A percentile compares a stretch with the other conserved stretches of the same genome.
Evolutionary conservation across 2,797 vertebrate species (phyloP).

Genomic region (Hydrocynus forskahlii): DNA sequence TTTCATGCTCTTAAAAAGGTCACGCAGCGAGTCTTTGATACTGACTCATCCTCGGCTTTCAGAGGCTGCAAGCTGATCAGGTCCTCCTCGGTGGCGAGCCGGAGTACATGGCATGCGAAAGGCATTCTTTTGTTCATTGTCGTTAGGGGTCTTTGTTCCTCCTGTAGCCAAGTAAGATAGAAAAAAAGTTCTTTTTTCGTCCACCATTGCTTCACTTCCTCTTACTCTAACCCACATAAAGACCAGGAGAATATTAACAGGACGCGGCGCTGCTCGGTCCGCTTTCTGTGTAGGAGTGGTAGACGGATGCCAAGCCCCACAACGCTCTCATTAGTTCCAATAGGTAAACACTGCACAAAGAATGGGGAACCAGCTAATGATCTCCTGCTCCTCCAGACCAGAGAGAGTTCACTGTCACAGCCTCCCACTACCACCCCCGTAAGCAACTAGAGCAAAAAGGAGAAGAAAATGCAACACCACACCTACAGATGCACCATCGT

Average conservation of each 20-base stretch:
- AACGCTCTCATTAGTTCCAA: constrained; percentile 30
- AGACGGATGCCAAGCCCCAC: not conserved
- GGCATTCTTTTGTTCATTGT: constrained; percentile 8
- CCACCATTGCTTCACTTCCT: not conserved
- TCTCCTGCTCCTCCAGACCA: constrained; percentile 32
- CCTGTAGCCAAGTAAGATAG: not conserved
- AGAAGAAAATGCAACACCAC: not conserved
- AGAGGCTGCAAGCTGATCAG: constrained; percentile 14
- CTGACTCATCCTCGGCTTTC: constrained; percentile 58
- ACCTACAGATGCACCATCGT: not conserved
- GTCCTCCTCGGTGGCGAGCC: not conserved
- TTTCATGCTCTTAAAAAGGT: constrained; percentile 67
- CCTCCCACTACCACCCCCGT: constrained; percentile 14
- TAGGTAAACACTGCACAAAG: constrained; percentile 38
- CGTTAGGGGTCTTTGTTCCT: constrained; percentile 26
- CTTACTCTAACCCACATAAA: constrained; percentile 10
- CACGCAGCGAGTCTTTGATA: constrained; percentile 56
- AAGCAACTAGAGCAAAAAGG: not conserved
- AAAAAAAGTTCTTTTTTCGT: not conserved
- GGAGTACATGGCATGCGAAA: constrained; percentile 4
- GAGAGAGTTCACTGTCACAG: not conserved
- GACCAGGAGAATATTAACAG: not conserved
- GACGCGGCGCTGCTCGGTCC: not conserved
- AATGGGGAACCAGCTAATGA: constrained; percentile 33
- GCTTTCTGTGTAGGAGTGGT: constrained; percentile 37